Evolutionary conservation across 2,888 invertebrate species (phyloP).

Genomic region (Polydrusus cervinus): DNA sequence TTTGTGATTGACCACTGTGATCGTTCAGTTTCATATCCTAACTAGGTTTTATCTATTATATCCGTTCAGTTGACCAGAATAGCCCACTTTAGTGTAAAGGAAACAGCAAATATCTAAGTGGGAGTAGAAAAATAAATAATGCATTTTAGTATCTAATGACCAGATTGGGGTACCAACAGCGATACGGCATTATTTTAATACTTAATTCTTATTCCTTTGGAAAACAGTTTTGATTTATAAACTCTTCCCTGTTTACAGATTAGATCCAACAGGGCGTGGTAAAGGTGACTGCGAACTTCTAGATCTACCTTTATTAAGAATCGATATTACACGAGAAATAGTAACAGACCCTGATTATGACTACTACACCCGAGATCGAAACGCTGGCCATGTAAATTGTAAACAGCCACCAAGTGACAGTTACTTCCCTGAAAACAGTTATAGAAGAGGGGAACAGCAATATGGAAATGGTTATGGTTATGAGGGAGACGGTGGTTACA

Average conservation of each 20-base stretch:
- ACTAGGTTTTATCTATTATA: too few relatives aligned
- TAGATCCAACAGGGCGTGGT: slow-evolving; percentile 80
- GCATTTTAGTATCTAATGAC: too few relatives aligned
- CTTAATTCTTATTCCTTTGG: too few relatives aligned
- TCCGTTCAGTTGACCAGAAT: too few relatives aligned
- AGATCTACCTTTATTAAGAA: slow-evolving; percentile 80
- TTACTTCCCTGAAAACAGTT: slow-evolving; percentile 36
- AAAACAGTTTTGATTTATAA: too few relatives aligned
- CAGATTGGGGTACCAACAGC: too few relatives aligned
- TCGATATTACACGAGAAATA: slow-evolving; percentile 79
- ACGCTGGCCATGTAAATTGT: slow-evolving; percentile 73
- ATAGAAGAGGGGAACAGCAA: slow-evolving; percentile 35
- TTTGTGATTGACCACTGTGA: too few relatives aligned
- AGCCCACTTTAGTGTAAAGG: too few relatives aligned
- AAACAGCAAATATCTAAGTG: too few relatives aligned
- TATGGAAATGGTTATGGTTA: slow-evolving; percentile 27
- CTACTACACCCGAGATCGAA: slow-evolving; percentile 85
- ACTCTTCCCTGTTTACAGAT: slow-evolving; percentile 67
- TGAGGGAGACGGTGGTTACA: slow-evolving; percentile 46
- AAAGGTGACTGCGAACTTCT: slow-evolving; percentile 87
- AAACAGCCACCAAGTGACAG: slow-evolving; percentile 53
- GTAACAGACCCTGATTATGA: slow-evolving; percentile 83
- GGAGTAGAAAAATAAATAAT: too few relatives aligned
- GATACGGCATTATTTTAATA: too few relatives aligned
- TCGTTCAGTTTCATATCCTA: too few relatives aligned